These are phyloP conservation scores for Zophobas morio DNA, from an alignment of 1,140 invertebrate genomes.

Conservation along the genomic window DNA sequence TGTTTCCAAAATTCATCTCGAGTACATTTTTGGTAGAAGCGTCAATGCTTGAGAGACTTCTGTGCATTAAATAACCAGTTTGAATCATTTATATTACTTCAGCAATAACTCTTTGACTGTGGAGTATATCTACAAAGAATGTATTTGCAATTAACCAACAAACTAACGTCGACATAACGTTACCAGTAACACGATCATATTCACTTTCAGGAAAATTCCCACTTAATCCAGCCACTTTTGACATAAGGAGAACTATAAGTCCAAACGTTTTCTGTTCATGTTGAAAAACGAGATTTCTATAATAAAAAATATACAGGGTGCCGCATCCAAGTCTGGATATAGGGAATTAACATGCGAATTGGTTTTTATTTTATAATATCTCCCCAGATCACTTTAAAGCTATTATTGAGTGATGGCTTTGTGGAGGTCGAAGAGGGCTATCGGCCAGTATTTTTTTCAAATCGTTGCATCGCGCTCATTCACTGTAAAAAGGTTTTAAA, in stretches of 20 bases:
- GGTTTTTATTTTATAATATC: too few relatives aligned
- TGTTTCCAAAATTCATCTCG: conserved; percentile 94
- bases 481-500: too few relatives aligned
- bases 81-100: conserved; percentile 98
- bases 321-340: too few relatives aligned
- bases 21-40: conserved; percentile 69
- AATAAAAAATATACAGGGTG: conserved; percentile 14
- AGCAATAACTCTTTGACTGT: conserved; percentile 90
- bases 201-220: conserved; percentile 82
- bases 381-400: too few relatives aligned
- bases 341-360: too few relatives aligned
- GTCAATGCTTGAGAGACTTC: conserved; percentile 71
- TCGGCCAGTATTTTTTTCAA: too few relatives aligned
- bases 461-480: too few relatives aligned
- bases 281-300: conserved; percentile 58
- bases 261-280: conserved; percentile 78
- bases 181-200: conserved; percentile 84
- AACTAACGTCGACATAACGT: not conserved
- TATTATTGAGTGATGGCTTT: too few relatives aligned
- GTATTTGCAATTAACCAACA: conserved; percentile 5
- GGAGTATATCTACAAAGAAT: conserved; percentile 67
- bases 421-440: too few relatives aligned
- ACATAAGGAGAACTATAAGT: conserved; percentile 90
- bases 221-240: conserved; percentile 89
- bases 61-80: conserved; percentile 94